A percentile compares a stretch with the other conserved stretches of the same genome.
These are phyloP conservation scores for Poeciliopsis prolifica DNA, from an alignment of 2,113 vertebrate genomes.

Conservation along the genomic window DNA sequence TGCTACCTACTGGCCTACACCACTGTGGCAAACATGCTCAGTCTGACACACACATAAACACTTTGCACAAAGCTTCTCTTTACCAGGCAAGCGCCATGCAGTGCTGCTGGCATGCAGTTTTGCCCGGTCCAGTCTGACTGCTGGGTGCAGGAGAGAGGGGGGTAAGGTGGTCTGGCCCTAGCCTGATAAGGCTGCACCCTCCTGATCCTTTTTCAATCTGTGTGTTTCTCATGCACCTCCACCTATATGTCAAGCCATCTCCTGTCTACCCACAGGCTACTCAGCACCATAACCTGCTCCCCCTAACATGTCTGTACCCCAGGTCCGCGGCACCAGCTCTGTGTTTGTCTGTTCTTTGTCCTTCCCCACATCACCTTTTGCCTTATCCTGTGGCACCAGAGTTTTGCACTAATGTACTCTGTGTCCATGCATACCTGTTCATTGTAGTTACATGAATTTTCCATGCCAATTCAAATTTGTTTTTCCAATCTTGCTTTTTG, in stretches of 20 bases:
- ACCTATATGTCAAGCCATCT: conserved; percentile 59
- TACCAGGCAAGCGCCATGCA: conserved; percentile 48
- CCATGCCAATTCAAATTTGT: not conserved
- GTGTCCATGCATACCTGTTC: conserved; percentile 28
- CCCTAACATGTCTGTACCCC: conserved; percentile 48
- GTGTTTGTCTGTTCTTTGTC: conserved; percentile 32
- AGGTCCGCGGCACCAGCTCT: conserved; percentile 36
- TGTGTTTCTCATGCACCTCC: conserved; percentile 59
- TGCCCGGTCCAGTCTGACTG: conserved; percentile 57
- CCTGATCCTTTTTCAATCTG: conserved; percentile 41
- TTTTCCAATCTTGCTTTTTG: not conserved
- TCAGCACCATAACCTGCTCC: conserved; percentile 70
- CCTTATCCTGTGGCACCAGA: conserved; percentile 53
- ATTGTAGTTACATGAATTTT: conserved; percentile 19
- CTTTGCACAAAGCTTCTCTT: conserved; percentile 43
- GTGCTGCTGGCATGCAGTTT: conserved; percentile 61
- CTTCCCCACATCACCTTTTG: conserved; percentile 39
- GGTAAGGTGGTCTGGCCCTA: conserved; percentile 59
- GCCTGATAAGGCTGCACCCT: conserved; percentile 68
- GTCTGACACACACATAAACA: conserved; percentile 45
- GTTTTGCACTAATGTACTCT: conserved; percentile 14
- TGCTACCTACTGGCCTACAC: conserved; percentile 48
- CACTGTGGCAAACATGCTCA: conserved; percentile 54
- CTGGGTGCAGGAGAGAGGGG: conserved; percentile 52
- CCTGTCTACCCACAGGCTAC: conserved; percentile 65